Conservation (phyloP, 2,888 invertebrate species). For the Eueremaeus valkanovi region DNA sequence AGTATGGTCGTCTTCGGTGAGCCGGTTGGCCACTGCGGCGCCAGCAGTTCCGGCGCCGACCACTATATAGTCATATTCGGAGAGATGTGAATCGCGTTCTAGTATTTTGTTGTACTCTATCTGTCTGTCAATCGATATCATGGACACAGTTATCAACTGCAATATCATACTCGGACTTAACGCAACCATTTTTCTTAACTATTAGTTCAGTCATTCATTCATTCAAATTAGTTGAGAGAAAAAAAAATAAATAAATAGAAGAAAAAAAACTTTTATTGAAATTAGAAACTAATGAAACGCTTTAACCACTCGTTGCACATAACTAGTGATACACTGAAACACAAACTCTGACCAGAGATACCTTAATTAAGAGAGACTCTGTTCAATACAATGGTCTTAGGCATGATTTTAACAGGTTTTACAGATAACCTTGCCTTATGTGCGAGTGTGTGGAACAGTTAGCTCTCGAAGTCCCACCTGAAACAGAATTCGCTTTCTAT, state of each 20-base stretch:
- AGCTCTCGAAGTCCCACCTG: neutral
- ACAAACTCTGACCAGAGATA: neutral
- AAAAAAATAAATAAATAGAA: neutral
- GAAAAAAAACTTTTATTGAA: neutral
- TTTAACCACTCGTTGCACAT: neutral
- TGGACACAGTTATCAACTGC: constrained; percentile 3
- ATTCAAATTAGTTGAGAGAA: neutral
- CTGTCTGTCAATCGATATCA: constrained; percentile 19
- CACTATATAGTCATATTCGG: constrained; percentile 14
- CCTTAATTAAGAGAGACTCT: neutral
- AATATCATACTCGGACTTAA: neutral
- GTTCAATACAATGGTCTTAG: neutral
- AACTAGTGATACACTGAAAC: neutral
- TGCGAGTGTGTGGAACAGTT: neutral
- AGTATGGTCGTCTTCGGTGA: neutral
- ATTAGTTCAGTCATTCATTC: neutral
- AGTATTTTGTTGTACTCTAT: constrained; percentile 21
- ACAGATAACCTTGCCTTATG: neutral
- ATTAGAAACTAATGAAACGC: too few relatives aligned
- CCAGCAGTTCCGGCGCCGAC: constrained; percentile 18
- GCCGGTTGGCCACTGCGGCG: constrained; percentile 3
- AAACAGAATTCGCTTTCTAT: neutral
- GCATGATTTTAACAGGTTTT: neutral
- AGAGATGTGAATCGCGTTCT: neutral
- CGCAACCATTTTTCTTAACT: neutral